A percentile compares a stretch with the other conserved stretches of the same genome.
Conservation (phyloP, 2,797 vertebrate species). For the Micropoecilia bifurca region DNA sequence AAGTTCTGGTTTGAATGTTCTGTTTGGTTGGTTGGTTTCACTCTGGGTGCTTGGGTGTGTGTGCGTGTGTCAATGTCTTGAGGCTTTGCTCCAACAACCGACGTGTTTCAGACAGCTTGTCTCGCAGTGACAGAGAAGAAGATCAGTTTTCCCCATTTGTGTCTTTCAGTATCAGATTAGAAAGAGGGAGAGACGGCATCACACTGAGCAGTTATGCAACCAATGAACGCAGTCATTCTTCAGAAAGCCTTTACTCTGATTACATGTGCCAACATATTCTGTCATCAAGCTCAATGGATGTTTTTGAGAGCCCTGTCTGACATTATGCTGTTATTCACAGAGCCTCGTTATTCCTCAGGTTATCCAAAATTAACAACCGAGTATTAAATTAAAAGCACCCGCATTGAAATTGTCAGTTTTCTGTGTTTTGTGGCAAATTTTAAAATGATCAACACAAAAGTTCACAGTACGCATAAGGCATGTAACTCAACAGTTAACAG, state of each 20-base stretch:
- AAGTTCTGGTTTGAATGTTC: slow-evolving; percentile 12
- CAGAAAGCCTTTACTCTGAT: background rate
- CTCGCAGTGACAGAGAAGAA: slow-evolving; percentile 20
- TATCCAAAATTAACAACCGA: background rate
- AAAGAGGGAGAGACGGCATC: slow-evolving; percentile 1
- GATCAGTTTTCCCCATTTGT: slow-evolving; percentile 20
- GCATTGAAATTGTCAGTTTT: background rate
- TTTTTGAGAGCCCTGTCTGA: background rate
- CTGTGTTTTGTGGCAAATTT: background rate
- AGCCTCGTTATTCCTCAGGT: background rate
- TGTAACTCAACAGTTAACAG: background rate
- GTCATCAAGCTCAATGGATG: background rate
- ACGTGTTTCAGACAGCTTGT: slow-evolving; percentile 26
- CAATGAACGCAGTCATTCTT: background rate
- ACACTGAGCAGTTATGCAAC: background rate
- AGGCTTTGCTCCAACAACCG: slow-evolving; percentile 10
- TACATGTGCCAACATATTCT: background rate
- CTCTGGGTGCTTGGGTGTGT: slow-evolving; percentile 24
- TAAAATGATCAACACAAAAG: background rate
- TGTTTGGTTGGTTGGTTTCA: slow-evolving; percentile 23
- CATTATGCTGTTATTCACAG: background rate
- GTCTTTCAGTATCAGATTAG: slow-evolving; percentile 16
- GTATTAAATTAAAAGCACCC: background rate
- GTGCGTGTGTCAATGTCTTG: slow-evolving; percentile 30
- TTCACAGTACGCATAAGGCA: background rate